A percentile compares a stretch with the other conserved stretches of the same genome.
These are phyloP conservation scores for Acropternis orthonyx DNA, from an alignment of 2,797 vertebrate genomes.

Conservation along the genomic window DNA sequence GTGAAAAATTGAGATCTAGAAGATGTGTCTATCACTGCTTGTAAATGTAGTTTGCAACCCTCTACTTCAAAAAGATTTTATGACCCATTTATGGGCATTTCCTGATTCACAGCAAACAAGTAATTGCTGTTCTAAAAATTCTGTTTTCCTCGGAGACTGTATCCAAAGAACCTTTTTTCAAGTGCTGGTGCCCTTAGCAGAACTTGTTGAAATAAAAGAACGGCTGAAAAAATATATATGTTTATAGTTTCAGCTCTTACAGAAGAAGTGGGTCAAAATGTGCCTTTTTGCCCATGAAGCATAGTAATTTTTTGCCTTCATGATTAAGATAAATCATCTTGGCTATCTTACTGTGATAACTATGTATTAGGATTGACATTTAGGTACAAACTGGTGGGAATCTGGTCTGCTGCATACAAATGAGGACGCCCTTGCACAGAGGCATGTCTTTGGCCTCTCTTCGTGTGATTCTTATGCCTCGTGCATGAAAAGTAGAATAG, in stretches of 20 bases:
- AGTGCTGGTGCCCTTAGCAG: background rate
- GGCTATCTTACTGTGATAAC: background rate
- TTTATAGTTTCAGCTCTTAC: background rate
- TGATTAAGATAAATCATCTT: background rate
- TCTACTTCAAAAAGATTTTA: background rate
- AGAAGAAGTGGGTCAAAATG: background rate
- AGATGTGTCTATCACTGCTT: background rate
- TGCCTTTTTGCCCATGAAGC: background rate
- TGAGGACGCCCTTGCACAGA: background rate
- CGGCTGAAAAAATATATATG: background rate
- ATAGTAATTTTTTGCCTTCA: background rate
- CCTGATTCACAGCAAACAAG: background rate
- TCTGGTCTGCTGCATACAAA: background rate
- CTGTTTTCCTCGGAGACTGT: background rate
- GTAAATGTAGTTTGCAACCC: background rate
- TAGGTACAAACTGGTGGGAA: background rate
- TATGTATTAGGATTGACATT: background rate
- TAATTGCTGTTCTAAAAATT: background rate
- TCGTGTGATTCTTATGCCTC: background rate
- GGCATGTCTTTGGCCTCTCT: background rate
- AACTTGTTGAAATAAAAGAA: background rate
- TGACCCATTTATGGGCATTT: background rate
- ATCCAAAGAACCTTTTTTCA: background rate
- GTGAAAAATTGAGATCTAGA: background rate
- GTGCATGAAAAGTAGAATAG: background rate